These are phyloP conservation scores for Sylvicola fuscatus DNA, from an alignment of 2,888 invertebrate species.

Conservation along the genomic window DNA sequence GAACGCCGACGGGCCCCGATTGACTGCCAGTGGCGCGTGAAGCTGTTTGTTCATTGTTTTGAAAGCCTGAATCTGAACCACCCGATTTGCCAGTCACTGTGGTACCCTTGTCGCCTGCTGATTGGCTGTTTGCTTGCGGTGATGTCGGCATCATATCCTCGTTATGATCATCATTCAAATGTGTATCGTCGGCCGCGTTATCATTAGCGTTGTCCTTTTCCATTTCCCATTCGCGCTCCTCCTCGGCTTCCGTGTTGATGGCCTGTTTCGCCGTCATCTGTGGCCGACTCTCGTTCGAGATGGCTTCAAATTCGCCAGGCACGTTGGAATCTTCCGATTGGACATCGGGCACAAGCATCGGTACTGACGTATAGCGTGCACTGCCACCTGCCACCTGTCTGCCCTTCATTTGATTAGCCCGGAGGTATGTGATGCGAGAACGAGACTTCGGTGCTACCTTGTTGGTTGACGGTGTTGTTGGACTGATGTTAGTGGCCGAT, in stretches of 20 bases:
- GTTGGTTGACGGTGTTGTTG: slow-evolving; percentile 13
- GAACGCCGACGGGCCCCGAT: no score
- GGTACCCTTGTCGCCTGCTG: slow-evolving; percentile 17
- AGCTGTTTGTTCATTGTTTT: no score
- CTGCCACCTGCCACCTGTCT: no score
- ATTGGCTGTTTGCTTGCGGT: slow-evolving; percentile 10
- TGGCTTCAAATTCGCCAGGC: slow-evolving; percentile 32
- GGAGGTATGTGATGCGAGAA: no score
- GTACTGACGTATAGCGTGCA: no score
- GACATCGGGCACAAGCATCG: no score
- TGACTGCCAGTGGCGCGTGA: no score
- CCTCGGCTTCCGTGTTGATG: slow-evolving; percentile 9
- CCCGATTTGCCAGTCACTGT: no score
- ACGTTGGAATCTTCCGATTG: slow-evolving; percentile 22
- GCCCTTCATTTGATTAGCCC: no score
- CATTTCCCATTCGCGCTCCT: slow-evolving; percentile 4
- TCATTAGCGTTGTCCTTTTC: slow-evolving; percentile 19
- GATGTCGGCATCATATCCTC: slow-evolving; percentile 16
- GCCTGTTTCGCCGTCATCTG: slow-evolving; percentile 35
- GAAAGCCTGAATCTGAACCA: no score
- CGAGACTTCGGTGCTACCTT: background rate
- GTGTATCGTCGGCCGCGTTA: slow-evolving; percentile 22
- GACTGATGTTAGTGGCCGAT: slow-evolving; percentile 15
- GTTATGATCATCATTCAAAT: slow-evolving; percentile 22
- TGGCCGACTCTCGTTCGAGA: slow-evolving; percentile 51